Evolutionary conservation across 2,888 invertebrate genomes (phyloP).

Genomic region (Orgyia antiqua): DNA sequence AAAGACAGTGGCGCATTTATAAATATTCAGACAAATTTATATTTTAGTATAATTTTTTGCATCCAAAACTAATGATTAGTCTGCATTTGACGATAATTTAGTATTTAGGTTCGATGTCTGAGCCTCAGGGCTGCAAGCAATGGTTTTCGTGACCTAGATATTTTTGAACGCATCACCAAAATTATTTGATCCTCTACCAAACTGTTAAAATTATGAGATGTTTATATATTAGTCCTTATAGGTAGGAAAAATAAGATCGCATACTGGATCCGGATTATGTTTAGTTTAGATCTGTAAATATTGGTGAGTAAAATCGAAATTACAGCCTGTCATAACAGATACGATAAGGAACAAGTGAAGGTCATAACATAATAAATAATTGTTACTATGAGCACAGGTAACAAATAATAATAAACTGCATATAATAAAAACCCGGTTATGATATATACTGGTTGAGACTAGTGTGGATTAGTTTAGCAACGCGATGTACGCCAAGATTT

Average conservation of each 20-base stretch:
- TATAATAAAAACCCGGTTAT: too few species aligned
- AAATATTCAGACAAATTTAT: constrained; percentile 39
- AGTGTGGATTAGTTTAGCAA: too few species aligned
- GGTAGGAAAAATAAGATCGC: constrained; percentile 23
- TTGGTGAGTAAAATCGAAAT: constrained; percentile 54
- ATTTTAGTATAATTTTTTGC: constrained; percentile 53
- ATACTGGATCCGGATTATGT: constrained; percentile 18
- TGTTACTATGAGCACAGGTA: constrained; percentile 33
- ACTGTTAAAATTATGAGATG: constrained; percentile 23
- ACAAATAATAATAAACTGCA: constrained; percentile 18
- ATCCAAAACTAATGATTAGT: constrained; percentile 56
- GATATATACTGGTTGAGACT: too few species aligned
- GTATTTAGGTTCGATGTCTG: constrained; percentile 63
- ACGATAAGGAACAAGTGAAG: constrained; percentile 60
- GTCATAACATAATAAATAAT: constrained; percentile 52
- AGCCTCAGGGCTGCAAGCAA: constrained; percentile 60
- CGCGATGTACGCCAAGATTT: too few species aligned
- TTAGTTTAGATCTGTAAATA: constrained; percentile 26
- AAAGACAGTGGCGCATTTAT: constrained; percentile 31
- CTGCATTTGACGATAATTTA: constrained; percentile 65
- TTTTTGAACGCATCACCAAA: constrained; percentile 53
- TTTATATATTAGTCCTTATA: constrained; percentile 20
- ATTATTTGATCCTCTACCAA: constrained; percentile 28
- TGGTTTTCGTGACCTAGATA: constrained; percentile 73
- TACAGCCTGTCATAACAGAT: constrained; percentile 72